Evolutionary conservation across 2,888 invertebrate genomes (phyloP).

Genomic region (Myopa tessellatipennis): DNA sequence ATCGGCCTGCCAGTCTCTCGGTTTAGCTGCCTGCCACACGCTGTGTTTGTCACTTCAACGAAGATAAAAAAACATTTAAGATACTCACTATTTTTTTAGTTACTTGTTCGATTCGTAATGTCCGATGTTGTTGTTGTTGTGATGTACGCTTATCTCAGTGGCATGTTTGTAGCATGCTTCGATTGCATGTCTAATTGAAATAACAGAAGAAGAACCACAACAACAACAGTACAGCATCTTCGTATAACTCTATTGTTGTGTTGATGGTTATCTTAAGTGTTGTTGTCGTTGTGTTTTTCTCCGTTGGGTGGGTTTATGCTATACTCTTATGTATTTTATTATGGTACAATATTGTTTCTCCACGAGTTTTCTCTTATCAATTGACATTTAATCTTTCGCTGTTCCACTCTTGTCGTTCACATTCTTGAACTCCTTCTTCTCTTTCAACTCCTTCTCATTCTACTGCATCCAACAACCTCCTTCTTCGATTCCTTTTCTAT

Average conservation of each 20-base stretch:
- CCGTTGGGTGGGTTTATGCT: neutral
- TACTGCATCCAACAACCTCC: neutral
- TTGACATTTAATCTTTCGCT: slow-evolving; percentile 6
- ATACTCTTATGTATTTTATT: neutral
- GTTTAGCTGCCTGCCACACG: neutral
- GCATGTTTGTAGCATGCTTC: slow-evolving; percentile 24
- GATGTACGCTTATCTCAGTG: slow-evolving; percentile 25
- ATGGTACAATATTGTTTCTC: neutral
- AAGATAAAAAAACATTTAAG: neutral
- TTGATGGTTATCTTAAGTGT: slow-evolving; percentile 27
- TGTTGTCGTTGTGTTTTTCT: neutral
- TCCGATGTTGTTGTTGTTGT: neutral
- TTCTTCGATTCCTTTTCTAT: neutral
- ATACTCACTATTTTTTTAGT: neutral
- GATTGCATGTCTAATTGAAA: slow-evolving; percentile 41
- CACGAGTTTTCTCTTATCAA: slow-evolving; percentile 3
- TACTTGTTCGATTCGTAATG: neutral
- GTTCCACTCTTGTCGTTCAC: neutral
- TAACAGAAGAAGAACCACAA: slow-evolving; percentile 15
- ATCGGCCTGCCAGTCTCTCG: neutral
- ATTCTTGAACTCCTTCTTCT: neutral
- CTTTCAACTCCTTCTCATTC: neutral
- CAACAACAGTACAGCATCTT: slow-evolving; percentile 18
- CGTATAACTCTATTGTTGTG: neutral
- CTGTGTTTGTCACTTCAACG: slow-evolving; percentile 12